Conservation (phyloP, 2,113 vertebrate species). For the Lates calcarifer region DNA sequence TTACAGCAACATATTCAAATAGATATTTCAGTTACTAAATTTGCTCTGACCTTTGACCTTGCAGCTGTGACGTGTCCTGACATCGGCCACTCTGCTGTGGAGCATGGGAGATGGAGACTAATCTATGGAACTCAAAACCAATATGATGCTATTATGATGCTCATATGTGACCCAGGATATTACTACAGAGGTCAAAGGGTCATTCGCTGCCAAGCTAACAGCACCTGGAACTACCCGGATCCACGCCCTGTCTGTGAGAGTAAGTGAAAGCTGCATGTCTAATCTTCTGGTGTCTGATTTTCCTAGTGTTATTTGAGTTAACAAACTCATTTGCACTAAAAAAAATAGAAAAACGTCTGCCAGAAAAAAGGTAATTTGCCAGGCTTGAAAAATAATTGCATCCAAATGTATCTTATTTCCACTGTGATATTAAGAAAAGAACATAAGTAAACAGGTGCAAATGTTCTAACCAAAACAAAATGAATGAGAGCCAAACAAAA, state of each 20-base stretch:
- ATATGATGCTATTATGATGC: constrained; percentile 94
- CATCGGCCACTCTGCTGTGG: constrained; percentile 90
- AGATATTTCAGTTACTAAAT: background rate
- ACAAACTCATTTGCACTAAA: background rate
- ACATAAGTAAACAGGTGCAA: background rate
- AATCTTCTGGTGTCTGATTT: background rate
- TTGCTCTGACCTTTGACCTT: constrained; percentile 27
- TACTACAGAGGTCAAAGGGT: constrained; percentile 95
- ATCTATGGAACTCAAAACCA: constrained; percentile 95
- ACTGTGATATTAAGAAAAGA: constrained; percentile 20
- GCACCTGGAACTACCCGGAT: constrained; percentile 93
- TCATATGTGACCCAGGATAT: constrained; percentile 97
- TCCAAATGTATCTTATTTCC: constrained; percentile 11
- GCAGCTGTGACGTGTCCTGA: constrained; percentile 94
- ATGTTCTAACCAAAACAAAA: constrained; percentile 24
- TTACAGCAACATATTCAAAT: background rate
- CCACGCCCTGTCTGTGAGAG: constrained; percentile 92
- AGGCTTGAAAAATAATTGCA: constrained; percentile 12
- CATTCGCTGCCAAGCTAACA: constrained; percentile 92
- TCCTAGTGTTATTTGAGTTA: background rate
- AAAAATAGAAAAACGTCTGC: background rate
- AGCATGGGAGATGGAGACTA: constrained; percentile 95
- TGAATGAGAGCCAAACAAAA: background rate
- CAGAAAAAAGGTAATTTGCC: constrained; percentile 11
- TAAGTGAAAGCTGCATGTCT: constrained; percentile 81